phyloP scores from a whole-genome alignment of 23 tunicate species.

The Trididemnum nubilum region DNA sequence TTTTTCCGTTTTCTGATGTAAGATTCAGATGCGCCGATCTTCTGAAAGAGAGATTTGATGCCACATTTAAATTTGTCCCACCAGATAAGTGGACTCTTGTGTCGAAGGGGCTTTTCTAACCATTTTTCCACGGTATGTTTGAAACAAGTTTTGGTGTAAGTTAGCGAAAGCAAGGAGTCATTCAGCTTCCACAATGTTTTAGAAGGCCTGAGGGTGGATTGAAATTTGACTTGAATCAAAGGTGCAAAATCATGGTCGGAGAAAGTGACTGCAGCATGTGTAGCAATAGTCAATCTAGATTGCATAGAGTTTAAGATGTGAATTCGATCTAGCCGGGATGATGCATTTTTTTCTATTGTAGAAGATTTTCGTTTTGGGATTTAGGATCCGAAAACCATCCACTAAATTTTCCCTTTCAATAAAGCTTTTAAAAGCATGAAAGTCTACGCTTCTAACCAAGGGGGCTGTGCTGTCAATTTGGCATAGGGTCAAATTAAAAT shows the following conservation, averaged over 20 bases:
- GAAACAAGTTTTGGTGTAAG: background rate
- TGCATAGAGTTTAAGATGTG: background rate
- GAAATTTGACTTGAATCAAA: background rate
- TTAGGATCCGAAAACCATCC: background rate
- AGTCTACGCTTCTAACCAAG: background rate
- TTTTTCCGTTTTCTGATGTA: background rate
- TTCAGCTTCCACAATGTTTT: background rate
- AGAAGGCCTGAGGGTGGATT: background rate
- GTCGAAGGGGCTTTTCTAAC: background rate
- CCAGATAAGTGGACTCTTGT: background rate
- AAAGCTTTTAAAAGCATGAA: background rate
- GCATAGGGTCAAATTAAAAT: background rate
- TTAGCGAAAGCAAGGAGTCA: background rate
- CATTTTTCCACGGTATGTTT: background rate
- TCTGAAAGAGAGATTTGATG: background rate
- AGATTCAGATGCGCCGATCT: background rate
- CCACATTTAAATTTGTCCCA: background rate
- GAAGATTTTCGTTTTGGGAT: background rate
- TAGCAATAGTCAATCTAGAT: background rate
- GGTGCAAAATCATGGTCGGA: conserved; percentile 6
- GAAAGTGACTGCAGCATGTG: background rate
- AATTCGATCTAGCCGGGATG: background rate
- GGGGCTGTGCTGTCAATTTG: conserved; percentile 8
- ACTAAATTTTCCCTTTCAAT: background rate
- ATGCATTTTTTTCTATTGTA: background rate